Evolutionary conservation across 1,140 invertebrate genomes (phyloP).

Genomic region (Rhysida immarginata): DNA sequence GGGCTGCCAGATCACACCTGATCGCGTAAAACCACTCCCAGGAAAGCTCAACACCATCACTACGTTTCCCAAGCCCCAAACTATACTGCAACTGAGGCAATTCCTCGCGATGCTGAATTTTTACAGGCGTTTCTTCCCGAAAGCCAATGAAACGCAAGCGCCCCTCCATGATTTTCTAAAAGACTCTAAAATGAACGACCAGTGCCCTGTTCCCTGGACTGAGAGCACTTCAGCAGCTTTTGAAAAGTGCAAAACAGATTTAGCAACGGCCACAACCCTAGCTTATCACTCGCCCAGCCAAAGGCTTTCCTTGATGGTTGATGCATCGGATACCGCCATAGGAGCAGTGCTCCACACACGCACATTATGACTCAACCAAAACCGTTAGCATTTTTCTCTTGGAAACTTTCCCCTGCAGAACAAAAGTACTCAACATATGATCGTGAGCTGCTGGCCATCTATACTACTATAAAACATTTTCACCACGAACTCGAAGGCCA

Average conservation of each 20-base stretch:
- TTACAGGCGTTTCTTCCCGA: too few species aligned
- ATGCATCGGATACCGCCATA: conserved; percentile 1
- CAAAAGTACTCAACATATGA: conserved; percentile 29
- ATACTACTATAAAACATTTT: conserved; percentile 30
- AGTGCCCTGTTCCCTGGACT: too few species aligned
- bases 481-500: conserved; percentile 28
- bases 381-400: conserved; percentile 29
- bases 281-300: neutral
- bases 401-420: conserved; percentile 24
- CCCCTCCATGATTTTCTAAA: too few species aligned
- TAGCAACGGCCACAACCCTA: conserved; percentile 1
- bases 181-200: too few species aligned
- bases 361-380: conserved; percentile 1
- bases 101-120: too few species aligned
- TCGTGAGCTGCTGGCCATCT: conserved; percentile 34
- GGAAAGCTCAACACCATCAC: too few species aligned
- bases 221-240: too few species aligned
- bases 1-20: too few species aligned
- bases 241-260: neutral
- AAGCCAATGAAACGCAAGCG: too few species aligned
- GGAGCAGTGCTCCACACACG: neutral
- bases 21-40: too few species aligned
- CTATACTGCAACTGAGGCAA: too few species aligned
- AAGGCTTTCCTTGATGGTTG: neutral
- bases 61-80: too few species aligned